phyloP scores from a whole-genome alignment of 2,797 vertebrate genomes.

The Poeciliopsis turneri region DNA sequence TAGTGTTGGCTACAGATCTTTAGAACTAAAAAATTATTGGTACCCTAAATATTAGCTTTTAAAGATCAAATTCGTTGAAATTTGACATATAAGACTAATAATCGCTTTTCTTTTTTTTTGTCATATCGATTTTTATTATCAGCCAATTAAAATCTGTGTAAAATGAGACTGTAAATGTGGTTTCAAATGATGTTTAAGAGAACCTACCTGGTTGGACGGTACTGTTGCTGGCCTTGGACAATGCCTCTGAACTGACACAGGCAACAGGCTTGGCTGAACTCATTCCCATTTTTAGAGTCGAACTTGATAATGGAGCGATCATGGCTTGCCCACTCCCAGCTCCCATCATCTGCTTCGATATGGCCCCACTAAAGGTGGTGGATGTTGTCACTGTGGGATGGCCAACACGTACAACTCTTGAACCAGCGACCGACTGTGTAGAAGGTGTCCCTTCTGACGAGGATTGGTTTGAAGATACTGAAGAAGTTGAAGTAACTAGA shows the following conservation, averaged over 20 bases:
- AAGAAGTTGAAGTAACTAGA: conserved; percentile 81
- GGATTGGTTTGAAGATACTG: conserved; percentile 62
- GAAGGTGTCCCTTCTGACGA: conserved; percentile 72
- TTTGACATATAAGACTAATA: not conserved
- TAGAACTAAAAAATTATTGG: not conserved
- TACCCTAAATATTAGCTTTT: not conserved
- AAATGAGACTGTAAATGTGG: not conserved
- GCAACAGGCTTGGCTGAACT: conserved; percentile 82
- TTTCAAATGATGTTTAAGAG: conserved; percentile 1
- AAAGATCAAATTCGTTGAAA: not conserved
- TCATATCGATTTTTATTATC: too few relatives aligned
- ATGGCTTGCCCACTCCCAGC: conserved; percentile 46
- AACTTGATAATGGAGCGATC: conserved; percentile 81
- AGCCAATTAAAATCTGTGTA: too few relatives aligned
- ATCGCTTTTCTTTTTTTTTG: too few relatives aligned
- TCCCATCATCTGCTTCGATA: conserved; percentile 66
- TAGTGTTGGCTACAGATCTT: not conserved
- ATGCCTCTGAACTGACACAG: conserved; percentile 72
- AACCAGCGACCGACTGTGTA: conserved; percentile 71
- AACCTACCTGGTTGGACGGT: conserved; percentile 73
- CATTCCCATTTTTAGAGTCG: conserved; percentile 84
- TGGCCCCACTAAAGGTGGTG: conserved; percentile 73
- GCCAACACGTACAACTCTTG: conserved; percentile 83
- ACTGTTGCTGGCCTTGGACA: conserved; percentile 78
- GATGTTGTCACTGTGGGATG: conserved; percentile 63